phyloP scores from a whole-genome alignment of 2,888 invertebrate species.

The Drosophila neutralis region DNA sequence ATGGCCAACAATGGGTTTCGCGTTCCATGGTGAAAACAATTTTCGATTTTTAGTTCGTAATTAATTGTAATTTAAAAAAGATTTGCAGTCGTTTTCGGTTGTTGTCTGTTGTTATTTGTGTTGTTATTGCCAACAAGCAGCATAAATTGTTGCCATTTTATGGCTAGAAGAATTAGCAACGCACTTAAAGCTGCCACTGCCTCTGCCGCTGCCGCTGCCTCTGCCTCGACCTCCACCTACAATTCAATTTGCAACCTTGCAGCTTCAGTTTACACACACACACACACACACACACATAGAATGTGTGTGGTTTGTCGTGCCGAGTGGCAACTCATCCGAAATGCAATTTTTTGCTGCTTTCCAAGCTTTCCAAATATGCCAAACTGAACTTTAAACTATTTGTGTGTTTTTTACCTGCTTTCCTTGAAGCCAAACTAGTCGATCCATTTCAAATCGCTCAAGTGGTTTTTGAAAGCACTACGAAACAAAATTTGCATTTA shows the following conservation, averaged over 20 bases:
- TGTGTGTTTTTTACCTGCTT: conserved; percentile 17
- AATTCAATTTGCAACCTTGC: conserved; percentile 69
- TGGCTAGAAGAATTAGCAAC: conserved; percentile 62
- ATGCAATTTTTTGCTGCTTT: conserved; percentile 43
- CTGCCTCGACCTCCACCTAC: conserved; percentile 69
- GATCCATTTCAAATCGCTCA: conserved; percentile 6
- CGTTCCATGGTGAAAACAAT: conserved; percentile 57
- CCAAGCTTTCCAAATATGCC: conserved; percentile 56
- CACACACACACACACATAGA: conserved; percentile 13
- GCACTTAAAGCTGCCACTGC: conserved; percentile 38
- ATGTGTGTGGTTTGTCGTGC: conserved; percentile 21
- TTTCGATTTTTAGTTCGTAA: conserved; percentile 58
- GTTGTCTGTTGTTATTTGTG: background rate
- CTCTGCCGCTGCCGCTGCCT: conserved; percentile 20
- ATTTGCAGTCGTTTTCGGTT: conserved; percentile 26
- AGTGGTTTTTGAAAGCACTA: background rate
- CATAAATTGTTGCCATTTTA: conserved; percentile 61
- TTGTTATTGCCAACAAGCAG: conserved; percentile 25
- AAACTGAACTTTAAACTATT: conserved; percentile 55
- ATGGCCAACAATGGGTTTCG: conserved; percentile 14
- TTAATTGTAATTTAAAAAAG: conserved; percentile 68
- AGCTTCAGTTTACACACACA: conserved; percentile 31
- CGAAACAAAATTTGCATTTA: conserved; percentile 10
- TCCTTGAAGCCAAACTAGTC: conserved; percentile 25
- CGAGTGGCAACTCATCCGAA: conserved; percentile 14